A percentile compares a stretch with the other conserved stretches of the same genome.
These are phyloP conservation scores for Drosophila emarginata DNA, from an alignment of 2,888 invertebrate genomes.

Conservation along the genomic window DNA sequence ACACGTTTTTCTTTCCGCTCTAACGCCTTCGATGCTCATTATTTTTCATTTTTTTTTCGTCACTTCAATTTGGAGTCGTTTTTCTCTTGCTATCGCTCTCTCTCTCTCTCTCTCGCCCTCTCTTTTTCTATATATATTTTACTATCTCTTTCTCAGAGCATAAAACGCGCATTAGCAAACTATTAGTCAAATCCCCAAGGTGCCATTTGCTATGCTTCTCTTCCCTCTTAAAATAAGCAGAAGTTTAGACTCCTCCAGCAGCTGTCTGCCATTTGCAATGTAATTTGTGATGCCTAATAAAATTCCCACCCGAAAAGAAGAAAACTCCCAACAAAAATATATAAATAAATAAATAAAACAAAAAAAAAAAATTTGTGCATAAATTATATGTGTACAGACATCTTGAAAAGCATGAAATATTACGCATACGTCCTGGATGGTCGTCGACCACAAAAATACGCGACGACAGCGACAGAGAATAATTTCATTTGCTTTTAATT, in stretches of 20 bases:
- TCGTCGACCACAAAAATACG: constrained; percentile 1
- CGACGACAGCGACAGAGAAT: constrained; percentile 17
- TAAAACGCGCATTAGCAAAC: constrained; percentile 71
- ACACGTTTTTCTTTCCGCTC: constrained; percentile 3
- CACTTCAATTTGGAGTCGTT: constrained; percentile 14
- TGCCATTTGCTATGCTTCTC: constrained; percentile 51
- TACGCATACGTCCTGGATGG: constrained; percentile 54
- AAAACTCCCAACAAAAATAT: constrained; percentile 55
- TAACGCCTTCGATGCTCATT: constrained; percentile 7
- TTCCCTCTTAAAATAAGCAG: background rate
- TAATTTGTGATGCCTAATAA: constrained; percentile 66
- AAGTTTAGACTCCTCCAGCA: constrained; percentile 16
- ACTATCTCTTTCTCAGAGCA: constrained; percentile 43
- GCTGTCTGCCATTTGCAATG: constrained; percentile 57
- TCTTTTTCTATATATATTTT: constrained; percentile 17
- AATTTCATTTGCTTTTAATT: constrained; percentile 63
- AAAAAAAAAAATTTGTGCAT: constrained; percentile 57
- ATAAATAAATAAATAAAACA: constrained; percentile 52
- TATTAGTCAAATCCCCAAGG: constrained; percentile 64
- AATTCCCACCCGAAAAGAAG: constrained; percentile 34
- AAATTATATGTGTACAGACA: constrained; percentile 47
- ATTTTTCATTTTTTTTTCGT: constrained; percentile 3
- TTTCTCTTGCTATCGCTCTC: constrained; percentile 23
- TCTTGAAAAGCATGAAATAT: constrained; percentile 58
- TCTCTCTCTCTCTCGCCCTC: constrained; percentile 33